These are phyloP conservation scores for Mythimna vitellina DNA, from an alignment of 2,888 invertebrate genomes.

Conservation along the genomic window DNA sequence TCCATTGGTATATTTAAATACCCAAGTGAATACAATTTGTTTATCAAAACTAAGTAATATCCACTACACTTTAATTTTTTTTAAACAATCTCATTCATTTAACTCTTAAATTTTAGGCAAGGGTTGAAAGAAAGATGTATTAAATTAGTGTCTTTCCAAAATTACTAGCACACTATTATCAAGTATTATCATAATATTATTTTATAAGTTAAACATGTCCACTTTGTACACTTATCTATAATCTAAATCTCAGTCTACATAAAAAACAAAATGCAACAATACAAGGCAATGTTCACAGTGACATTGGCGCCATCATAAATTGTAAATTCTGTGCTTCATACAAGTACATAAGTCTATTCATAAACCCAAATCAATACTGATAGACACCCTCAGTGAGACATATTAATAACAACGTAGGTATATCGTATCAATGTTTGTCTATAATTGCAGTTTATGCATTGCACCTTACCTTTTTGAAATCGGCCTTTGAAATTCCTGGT, in stretches of 20 bases:
- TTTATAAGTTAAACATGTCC: not conserved
- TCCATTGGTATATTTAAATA: not conserved
- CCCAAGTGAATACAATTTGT: not conserved
- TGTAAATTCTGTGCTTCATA: conserved; percentile 4
- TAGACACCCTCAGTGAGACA: conserved; percentile 10
- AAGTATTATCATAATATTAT: not conserved
- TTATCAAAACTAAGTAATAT: not conserved
- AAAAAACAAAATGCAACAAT: conserved; percentile 6
- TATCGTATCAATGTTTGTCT: conserved; percentile 25
- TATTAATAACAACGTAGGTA: conserved; percentile 10
- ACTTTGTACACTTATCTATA: not conserved
- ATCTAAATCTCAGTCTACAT: not conserved
- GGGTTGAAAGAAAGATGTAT: not conserved
- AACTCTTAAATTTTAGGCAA: not conserved
- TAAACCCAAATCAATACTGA: conserved; percentile 55
- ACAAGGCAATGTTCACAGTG: conserved; percentile 1
- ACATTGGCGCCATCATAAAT: conserved; percentile 38
- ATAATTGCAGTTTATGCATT: conserved; percentile 30
- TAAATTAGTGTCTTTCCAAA: conserved; percentile 1
- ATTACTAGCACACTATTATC: conserved; percentile 8
- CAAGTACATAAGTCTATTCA: conserved; percentile 20
- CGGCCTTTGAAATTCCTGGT: conserved; percentile 62
- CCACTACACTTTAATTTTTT: not conserved
- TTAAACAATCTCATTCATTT: not conserved
- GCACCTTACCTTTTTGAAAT: conserved; percentile 63